These are phyloP conservation scores for Oreocharis arfaki DNA, from an alignment of 2,113 vertebrate species.

Conservation along the genomic window DNA sequence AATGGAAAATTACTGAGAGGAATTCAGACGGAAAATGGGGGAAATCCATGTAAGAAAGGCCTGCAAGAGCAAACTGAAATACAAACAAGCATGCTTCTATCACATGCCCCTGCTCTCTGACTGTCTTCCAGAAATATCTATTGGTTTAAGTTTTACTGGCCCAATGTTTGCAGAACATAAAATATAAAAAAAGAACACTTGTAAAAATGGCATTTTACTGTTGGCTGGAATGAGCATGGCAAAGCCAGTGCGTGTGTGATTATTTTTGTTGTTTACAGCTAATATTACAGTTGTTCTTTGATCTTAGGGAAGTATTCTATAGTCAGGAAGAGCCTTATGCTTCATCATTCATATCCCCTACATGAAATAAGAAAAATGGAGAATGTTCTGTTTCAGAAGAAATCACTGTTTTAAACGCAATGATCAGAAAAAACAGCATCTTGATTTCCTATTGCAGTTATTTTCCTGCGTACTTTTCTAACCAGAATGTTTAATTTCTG, in stretches of 20 bases:
- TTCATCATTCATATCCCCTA: background rate
- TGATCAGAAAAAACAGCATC: background rate
- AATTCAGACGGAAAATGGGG: background rate
- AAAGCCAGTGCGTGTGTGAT: background rate
- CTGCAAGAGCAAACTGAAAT: background rate
- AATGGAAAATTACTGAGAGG: background rate
- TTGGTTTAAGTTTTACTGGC: background rate
- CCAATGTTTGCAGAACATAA: background rate
- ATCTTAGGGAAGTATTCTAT: background rate
- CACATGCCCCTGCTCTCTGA: background rate
- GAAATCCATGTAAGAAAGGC: background rate
- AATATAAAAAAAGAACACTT: background rate
- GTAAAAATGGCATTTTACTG: background rate
- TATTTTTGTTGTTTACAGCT: background rate
- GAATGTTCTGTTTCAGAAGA: background rate
- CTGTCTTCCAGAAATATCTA: background rate
- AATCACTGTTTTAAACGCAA: background rate
- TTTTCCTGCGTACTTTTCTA: background rate
- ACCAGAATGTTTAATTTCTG: background rate
- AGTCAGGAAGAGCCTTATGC: background rate
- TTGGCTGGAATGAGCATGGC: background rate
- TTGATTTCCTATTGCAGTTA: background rate
- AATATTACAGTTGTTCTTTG: background rate
- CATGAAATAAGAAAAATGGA: background rate
- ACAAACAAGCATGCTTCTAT: fast-evolving